Evolutionary conservation across 1,140 invertebrate species (phyloP), one percentile per base, ranked within the genome.

Genomic region (Zeugodacus cucurbitae): DNA sequence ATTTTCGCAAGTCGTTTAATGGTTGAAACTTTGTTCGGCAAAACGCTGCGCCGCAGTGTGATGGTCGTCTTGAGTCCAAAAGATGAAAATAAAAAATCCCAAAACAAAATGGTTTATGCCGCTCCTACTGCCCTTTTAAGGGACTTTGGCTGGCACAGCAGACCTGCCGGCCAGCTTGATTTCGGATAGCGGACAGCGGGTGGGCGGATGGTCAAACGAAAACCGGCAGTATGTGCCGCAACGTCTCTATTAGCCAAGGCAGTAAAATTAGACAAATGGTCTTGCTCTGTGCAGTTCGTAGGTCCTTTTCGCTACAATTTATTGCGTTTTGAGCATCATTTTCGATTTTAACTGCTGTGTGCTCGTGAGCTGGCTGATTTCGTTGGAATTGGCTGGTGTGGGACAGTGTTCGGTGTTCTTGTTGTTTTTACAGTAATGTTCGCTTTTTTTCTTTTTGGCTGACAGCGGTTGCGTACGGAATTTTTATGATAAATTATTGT

Each of bases 231-330:
- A 41, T 74, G 67, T n/a, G 67, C 32, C 67, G 67, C 67, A 74
- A 74, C 67, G 34, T 74, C 67, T 74, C 67, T 74, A 41, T 74
- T 74, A 74, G 67, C 32, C 67, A 74, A 74, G 34, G 67, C 67
- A 74, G 67, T 74, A 74, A 74, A 74, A 74, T 74, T 74, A 74
- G 67, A 74, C 67, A 74, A 74, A 74, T 74, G 67, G 67, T 74
- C 17, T 41, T 37, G 67, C 67, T 74, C 67, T 20, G 17, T 32
- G 67, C 67, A 41, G 67, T 41, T 74, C 67, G 34, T 41, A 37
- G 67, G 67, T 74, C 17, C 67, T 41, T 74, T 74, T 74, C 34
- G 67, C 67, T 41, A 74, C 67, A 74, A 74, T 74, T 74, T 74
- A 74, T 74, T 74, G 67, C 67, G 4, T 74, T 67, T 67, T 67